Conservation (phyloP, 2,888 invertebrate genomes). For the Lasioglossum zephyrum region DNA sequence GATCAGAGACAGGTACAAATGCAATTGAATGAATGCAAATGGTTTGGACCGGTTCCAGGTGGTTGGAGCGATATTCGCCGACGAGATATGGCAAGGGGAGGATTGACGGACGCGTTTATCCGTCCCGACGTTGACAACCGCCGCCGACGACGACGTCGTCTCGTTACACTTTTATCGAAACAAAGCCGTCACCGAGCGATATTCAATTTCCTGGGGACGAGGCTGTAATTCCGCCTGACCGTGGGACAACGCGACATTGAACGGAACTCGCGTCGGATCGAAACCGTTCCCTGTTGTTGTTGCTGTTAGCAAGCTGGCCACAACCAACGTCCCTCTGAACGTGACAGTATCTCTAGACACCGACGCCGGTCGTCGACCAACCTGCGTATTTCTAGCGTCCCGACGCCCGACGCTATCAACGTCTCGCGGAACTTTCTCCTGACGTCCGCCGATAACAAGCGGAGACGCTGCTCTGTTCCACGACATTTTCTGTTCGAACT, state of each 20-base stretch:
- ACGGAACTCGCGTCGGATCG: slow-evolving; percentile 33
- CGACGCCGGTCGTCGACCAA: slow-evolving; percentile 71
- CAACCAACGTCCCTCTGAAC: slow-evolving; percentile 74
- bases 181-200: slow-evolving; percentile 67
- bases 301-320: background rate
- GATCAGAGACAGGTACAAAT: background rate
- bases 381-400: slow-evolving; percentile 43
- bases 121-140: slow-evolving; percentile 27
- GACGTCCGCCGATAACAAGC: slow-evolving; percentile 6
- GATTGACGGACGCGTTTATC: slow-evolving; percentile 53
- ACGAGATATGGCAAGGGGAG: background rate
- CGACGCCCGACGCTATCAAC: slow-evolving; percentile 35
- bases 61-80: background rate
- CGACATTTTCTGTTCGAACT: background rate
- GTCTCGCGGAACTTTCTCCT: background rate
- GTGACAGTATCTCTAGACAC: slow-evolving; percentile 80
- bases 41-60: background rate
- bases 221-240: slow-evolving; percentile 39
- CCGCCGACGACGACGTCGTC: slow-evolving; percentile 33
- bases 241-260: slow-evolving; percentile 12
- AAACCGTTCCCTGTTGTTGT: slow-evolving; percentile 4
- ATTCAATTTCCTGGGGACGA: slow-evolving; percentile 72
- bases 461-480: no score
- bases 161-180: slow-evolving; percentile 59
- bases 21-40: background rate